Base-by-base conservation (phyloP, 2,113 vertebrate species). In the Protomyctophum bolini region DNA sequence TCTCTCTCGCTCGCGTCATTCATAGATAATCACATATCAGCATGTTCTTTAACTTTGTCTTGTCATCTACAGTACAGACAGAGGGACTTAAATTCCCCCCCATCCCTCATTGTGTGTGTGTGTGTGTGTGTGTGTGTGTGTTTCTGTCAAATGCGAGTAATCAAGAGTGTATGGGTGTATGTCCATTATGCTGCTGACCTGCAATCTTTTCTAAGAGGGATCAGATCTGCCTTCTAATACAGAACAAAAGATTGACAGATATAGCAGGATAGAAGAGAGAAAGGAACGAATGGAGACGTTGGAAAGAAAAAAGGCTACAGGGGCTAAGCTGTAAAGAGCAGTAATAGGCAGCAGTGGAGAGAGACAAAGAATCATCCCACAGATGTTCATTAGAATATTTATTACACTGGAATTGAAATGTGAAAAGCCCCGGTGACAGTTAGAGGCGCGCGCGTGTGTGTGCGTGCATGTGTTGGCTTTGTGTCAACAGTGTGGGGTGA, bases 351-450 rank as follows among this genome's bases (percentile, higher is more conserved):
- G 51, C 11, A 54, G n/a, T 12, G 10, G 51, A 54, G 58, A 10
- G 15, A 45, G 14, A 66, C 14, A 62, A 47, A 52, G 54, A 3
- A 71, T 67, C 41, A 15, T 81, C 57, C 69, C 84, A 71, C 82
- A 87, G 77, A 75, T 87, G 72, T 87, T 82, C 73, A 85, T 83
- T 84, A 75, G 67, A 83, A 78, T 86, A 83, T 87, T 81, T 81
- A 80, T 81, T 82, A 74, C 68, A 77, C 63, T 72, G 63, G 69
- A 81, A 81, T 70, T 81, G 65, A 80, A 73, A 68, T 29, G 63
- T 69, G 56, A 63, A 67, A 41, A 41, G 63, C 66, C 28, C 58
- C 49, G 49, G 52, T 58, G 58, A 33, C 57, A 28, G 51, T 15
- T 48, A 57, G 2, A 65, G 21, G n/a, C 59, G n/a, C 55, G 58